These are phyloP conservation scores for Ornithorhynchus anatinus DNA, from an alignment of 2,113 vertebrate genomes.

Conservation along the genomic window DNA sequence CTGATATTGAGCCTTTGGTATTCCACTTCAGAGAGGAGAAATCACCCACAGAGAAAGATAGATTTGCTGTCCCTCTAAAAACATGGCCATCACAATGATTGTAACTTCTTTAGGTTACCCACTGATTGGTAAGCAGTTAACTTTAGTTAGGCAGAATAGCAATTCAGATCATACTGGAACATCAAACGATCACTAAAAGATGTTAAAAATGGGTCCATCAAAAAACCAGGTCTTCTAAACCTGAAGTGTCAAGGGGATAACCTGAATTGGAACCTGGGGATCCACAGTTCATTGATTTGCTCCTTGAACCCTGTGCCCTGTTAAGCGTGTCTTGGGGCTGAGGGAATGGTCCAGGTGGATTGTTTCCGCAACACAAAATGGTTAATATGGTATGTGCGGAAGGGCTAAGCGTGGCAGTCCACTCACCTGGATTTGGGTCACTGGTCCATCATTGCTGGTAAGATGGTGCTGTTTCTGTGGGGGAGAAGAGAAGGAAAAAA, in stretches of 20 bases:
- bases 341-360: not conserved
- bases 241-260: not conserved
- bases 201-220: no score
- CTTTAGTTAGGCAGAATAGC: no score
- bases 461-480: not conserved
- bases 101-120: no score
- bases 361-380: not conserved
- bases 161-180: no score
- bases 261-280: not conserved
- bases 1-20: no score
- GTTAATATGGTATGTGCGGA: not conserved
- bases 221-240: not conserved
- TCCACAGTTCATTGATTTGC: not conserved
- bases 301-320: not conserved
- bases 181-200: no score
- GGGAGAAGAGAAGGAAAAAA: not conserved
- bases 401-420: not conserved
- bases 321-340: not conserved
- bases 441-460: not conserved
- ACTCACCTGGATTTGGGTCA: not conserved
- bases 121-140: no score
- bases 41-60: no score
- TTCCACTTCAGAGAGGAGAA: no score
- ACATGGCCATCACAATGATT: no score
- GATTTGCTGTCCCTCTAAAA: no score